Evolutionary conservation across 2,888 invertebrate genomes (phyloP), one percentile per base, ranked within the genome.

Genomic region (Epirrhoe alternata): DNA sequence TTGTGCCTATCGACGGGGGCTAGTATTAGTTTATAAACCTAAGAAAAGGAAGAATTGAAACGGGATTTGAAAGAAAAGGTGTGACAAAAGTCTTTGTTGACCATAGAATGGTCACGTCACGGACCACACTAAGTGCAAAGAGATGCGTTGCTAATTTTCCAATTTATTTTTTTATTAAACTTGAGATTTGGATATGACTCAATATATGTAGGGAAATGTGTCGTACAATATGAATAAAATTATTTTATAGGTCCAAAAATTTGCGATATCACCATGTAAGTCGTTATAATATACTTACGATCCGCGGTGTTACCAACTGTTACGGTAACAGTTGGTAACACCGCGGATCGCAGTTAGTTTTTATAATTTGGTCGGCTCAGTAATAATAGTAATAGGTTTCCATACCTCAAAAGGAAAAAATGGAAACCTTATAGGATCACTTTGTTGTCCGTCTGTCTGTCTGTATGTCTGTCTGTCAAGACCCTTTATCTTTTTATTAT

Each of bases 91-190:
- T 75, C 78, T 83, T 90, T 88, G 88, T 87, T 78, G 76, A 67
- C 65, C 61, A 71, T 79, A 86, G 85, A 89, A 90, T 88, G 86
- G 85, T 78, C 74, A 75, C 66, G 85, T 78, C 74, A 75, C 66
- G 70, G 89, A 91, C 91, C 92, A 91, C 92, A 93, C 89, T 82
- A 83, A 79, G 70, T 84, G 88, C 38, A 10, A 3, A 12, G 38
- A 42, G 12, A 87, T 78, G 86, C 92, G 89, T 92, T 84, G 87
- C 90, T 86, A 92, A 92, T 92, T 91, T 86, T 83, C 81, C 77
- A 86, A 89, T 90, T 88, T 83, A 80, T 66, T 68, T 70, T 55
- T 50, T 61, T 55, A 59, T 51, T 8, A 57, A 64, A 63, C 56
- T 58, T 53, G 50, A 54, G 49, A 55, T 63, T 49, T n/a, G 45